These are phyloP conservation scores for Lasioglossum figueresi DNA, from an alignment of 2,888 invertebrate species.

Conservation along the genomic window DNA sequence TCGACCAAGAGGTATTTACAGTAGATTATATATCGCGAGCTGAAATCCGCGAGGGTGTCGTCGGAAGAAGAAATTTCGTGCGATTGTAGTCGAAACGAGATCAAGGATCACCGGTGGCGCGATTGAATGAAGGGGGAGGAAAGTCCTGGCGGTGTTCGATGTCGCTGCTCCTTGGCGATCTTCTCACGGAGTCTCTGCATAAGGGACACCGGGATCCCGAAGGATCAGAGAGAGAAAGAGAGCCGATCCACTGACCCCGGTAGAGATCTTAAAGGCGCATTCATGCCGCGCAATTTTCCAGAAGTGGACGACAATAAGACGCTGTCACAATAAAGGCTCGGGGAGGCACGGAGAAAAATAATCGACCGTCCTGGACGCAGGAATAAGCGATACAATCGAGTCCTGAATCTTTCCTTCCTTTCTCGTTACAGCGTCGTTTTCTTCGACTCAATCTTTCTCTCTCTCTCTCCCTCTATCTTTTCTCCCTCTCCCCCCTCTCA, in stretches of 20 bases:
- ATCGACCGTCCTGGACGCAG: constrained; percentile 72
- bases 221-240: constrained; percentile 42
- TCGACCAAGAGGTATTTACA: background rate
- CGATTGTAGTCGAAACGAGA: constrained; percentile 24
- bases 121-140: constrained; percentile 23
- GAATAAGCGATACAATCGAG: constrained; percentile 81
- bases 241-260: constrained; percentile 67
- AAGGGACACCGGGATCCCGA: constrained; percentile 42
- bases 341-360: constrained; percentile 68
- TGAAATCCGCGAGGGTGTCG: background rate
- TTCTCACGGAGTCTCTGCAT: constrained; percentile 50
- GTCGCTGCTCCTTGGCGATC: constrained; percentile 48
- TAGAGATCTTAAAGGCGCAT: constrained; percentile 67
- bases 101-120: constrained; percentile 16
- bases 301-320: constrained; percentile 79
- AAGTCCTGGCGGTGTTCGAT: constrained; percentile 52
- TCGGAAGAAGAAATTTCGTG: background rate
- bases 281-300: constrained; percentile 76
- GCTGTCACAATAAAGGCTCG: constrained; percentile 78
- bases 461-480: no score
- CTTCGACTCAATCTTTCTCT: background rate
- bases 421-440: constrained; percentile 11
- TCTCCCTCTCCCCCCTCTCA: background rate
- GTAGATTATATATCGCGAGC: background rate
- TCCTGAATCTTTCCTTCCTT: constrained; percentile 63